Evolutionary conservation across 1,140 invertebrate species (phyloP).

Genomic region (Megathymus violae): DNA sequence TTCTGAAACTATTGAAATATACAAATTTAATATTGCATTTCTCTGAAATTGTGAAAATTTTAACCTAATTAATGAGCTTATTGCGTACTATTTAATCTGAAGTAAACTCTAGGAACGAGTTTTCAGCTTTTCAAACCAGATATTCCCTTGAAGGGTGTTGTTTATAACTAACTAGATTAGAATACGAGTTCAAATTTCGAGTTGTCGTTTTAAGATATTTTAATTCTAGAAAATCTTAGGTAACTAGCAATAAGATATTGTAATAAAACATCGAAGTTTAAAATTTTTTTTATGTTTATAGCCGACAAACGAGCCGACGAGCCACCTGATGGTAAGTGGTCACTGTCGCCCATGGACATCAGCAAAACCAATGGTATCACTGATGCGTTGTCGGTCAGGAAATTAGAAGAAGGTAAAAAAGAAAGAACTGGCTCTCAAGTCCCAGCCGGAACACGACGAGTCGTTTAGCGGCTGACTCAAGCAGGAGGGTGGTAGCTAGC

Average conservation of each 20-base stretch:
- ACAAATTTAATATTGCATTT: slow-evolving; percentile 2
- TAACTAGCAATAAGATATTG: background rate
- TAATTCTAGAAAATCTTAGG: background rate
- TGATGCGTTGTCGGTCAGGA: no score
- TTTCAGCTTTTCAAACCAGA: slow-evolving; percentile 12
- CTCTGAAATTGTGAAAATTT: background rate
- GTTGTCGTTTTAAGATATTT: background rate
- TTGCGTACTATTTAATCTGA: slow-evolving; percentile 33
- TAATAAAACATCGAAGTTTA: background rate
- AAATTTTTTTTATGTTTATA: no score
- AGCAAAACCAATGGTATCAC: no score
- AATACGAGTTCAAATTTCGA: slow-evolving; percentile 13
- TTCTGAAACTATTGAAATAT: background rate
- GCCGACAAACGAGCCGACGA: no score
- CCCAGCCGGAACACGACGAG: no score
- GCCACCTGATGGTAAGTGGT: no score
- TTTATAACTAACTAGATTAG: slow-evolving; percentile 18
- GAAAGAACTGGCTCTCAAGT: no score
- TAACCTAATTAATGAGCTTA: slow-evolving; percentile 37
- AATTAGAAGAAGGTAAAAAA: no score
- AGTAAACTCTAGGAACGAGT: slow-evolving; percentile 14
- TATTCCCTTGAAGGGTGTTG: slow-evolving; percentile 4
- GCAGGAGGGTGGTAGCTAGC: no score
- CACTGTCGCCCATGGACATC: no score
- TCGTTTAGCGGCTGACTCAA: no score